phyloP scores from a whole-genome alignment of 2,797 vertebrate genomes.

The Luscinia megarhynchos region DNA sequence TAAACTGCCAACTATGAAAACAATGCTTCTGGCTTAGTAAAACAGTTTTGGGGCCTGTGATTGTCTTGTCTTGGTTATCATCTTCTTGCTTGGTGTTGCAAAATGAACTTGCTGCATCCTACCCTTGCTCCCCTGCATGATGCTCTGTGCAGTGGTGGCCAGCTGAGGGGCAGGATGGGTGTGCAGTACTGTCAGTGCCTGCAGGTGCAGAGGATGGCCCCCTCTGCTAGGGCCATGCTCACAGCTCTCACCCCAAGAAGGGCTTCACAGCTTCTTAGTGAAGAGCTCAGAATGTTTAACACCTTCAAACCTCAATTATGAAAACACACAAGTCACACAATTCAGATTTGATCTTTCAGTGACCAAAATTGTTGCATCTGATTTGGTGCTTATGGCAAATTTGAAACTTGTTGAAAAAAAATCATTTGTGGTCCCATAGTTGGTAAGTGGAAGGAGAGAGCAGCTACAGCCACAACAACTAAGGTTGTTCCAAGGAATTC shows the following conservation, averaged over 20 bases:
- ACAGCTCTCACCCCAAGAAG: neutral
- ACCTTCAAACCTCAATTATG: neutral
- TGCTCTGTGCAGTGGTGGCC: accelerated
- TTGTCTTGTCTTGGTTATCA: neutral
- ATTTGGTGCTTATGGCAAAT: neutral
- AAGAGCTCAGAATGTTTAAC: neutral
- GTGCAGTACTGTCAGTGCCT: neutral
- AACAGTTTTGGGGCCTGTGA: neutral
- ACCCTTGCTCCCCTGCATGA: neutral
- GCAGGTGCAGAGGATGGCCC: accelerated
- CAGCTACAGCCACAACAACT: neutral
- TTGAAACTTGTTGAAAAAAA: neutral
- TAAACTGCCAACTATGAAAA: neutral
- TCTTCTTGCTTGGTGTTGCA: neutral
- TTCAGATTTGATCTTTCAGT: neutral
- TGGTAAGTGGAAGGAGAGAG: neutral
- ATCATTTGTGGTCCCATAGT: accelerated
- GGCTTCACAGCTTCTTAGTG: neutral
- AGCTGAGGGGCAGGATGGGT: accelerated
- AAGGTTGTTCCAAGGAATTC: neutral
- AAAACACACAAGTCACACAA: neutral
- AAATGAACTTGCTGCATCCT: accelerated
- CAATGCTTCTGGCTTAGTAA: neutral
- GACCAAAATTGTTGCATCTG: neutral
- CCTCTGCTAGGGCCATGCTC: neutral